A percentile compares a stretch with the other conserved stretches of the same genome.
phyloP scores from a whole-genome alignment of 2,888 invertebrate genomes.

The Galerucella pusilla region DNA sequence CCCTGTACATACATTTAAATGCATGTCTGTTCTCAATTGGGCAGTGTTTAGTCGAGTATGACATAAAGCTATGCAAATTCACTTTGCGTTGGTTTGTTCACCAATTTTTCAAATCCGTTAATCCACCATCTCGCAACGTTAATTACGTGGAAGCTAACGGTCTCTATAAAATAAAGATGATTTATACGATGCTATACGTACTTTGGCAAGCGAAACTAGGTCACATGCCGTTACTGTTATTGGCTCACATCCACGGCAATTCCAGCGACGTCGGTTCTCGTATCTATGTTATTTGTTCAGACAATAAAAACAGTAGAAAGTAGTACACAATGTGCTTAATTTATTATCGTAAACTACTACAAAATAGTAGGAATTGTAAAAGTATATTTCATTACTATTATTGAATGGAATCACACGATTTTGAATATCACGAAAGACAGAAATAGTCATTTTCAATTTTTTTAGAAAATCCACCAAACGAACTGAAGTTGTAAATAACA shows the following conservation, averaged over 20 bases:
- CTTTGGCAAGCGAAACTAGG: constrained; percentile 32
- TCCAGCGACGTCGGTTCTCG: constrained; percentile 12
- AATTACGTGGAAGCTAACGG: background rate
- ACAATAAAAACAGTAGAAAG: constrained; percentile 7
- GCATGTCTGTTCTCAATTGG: background rate
- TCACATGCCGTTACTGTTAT: constrained; percentile 34
- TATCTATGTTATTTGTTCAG: constrained; percentile 8
- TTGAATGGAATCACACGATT: too few relatives aligned
- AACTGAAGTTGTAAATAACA: too few relatives aligned
- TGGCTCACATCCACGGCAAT: constrained; percentile 26
- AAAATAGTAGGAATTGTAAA: background rate
- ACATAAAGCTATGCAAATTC: background rate
- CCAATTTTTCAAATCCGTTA: constrained; percentile 4
- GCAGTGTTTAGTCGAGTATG: background rate
- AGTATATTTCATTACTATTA: background rate
- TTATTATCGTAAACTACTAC: background rate
- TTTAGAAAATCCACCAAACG: too few relatives aligned
- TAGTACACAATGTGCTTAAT: background rate
- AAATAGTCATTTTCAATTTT: too few relatives aligned
- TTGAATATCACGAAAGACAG: too few relatives aligned
- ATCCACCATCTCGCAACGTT: constrained; percentile 1
- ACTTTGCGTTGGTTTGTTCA: constrained; percentile 3
- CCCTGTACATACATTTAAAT: background rate
- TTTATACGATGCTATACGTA: constrained; percentile 2
- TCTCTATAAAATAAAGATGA: background rate